These are phyloP conservation scores for Capra hircus DNA, from an alignment of 2,113 vertebrate genomes.

Conservation along the genomic window DNA sequence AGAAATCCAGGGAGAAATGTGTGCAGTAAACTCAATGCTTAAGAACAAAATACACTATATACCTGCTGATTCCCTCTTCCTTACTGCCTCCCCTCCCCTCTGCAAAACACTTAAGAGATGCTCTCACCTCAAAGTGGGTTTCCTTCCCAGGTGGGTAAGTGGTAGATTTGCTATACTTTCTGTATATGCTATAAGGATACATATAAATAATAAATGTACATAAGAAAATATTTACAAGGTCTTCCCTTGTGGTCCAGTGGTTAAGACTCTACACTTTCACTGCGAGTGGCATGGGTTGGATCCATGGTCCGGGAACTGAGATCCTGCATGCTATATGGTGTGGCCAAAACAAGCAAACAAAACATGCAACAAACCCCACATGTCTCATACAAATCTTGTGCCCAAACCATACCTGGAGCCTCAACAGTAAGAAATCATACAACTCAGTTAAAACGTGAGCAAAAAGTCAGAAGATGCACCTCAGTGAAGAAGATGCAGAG, in stretches of 20 bases:
- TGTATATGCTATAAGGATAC: neutral
- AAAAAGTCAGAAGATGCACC: neutral
- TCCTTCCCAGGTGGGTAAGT: neutral
- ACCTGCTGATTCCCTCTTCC: neutral
- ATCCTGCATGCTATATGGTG: neutral
- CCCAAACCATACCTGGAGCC: neutral
- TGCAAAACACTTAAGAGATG: neutral
- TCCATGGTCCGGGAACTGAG: neutral
- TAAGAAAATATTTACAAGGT: neutral
- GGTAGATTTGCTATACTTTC: neutral
- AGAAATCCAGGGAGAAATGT: neutral
- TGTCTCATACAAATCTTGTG: neutral
- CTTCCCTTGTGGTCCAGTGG: neutral
- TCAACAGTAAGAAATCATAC: neutral
- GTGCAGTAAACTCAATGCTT: neutral
- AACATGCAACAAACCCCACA: accelerated
- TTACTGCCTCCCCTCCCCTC: neutral
- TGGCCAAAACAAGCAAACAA: neutral
- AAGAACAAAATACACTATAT: accelerated
- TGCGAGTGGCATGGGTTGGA: neutral
- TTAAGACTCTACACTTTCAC: neutral
- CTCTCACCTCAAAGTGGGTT: neutral
- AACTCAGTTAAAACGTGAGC: neutral
- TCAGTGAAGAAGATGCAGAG: neutral
- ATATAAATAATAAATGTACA: neutral